Percentiles rank a stretch among this genome's conserved stretches.
Conservation (phyloP, 2,888 invertebrate genomes). For the Eupithecia dodoneata region DNA sequence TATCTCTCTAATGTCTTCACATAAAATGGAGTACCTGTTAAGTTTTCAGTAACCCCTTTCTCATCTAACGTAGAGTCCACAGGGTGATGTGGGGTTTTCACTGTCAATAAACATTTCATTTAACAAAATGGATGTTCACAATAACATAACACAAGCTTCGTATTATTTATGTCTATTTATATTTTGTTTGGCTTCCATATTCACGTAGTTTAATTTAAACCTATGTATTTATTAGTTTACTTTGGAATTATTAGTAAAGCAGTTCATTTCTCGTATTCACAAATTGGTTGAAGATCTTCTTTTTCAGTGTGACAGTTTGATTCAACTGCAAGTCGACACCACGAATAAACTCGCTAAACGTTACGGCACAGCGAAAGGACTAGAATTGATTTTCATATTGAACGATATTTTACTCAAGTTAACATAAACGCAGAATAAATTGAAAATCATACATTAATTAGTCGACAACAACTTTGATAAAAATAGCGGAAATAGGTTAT, state of each 20-base stretch:
- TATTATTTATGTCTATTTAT: not conserved
- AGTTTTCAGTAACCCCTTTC: no score
- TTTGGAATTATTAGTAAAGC: not conserved
- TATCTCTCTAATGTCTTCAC: not conserved
- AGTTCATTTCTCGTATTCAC: not conserved
- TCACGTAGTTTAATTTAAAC: not conserved
- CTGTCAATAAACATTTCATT: not conserved
- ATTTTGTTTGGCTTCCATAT: slow-evolving; percentile 7
- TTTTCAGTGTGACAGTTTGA: slow-evolving; percentile 7
- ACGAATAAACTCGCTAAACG: not conserved
- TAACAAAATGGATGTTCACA: not conserved
- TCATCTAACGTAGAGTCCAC: not conserved
- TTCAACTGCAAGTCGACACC: not conserved
- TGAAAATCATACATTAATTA: no score
- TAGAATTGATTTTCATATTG: not conserved
- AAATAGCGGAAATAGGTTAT: no score
- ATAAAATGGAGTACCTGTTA: not conserved
- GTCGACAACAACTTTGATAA: no score
- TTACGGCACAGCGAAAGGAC: not conserved
- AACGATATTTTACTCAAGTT: not conserved
- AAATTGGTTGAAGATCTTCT: not conserved
- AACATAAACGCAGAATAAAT: not conserved
- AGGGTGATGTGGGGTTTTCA: not conserved
- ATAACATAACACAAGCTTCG: not conserved
- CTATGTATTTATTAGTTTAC: not conserved